Evolutionary conservation across 2,888 invertebrate genomes (phyloP), one percentile per base, ranked within the genome.

Genomic region (Branchinecta sandiegonensis): DNA sequence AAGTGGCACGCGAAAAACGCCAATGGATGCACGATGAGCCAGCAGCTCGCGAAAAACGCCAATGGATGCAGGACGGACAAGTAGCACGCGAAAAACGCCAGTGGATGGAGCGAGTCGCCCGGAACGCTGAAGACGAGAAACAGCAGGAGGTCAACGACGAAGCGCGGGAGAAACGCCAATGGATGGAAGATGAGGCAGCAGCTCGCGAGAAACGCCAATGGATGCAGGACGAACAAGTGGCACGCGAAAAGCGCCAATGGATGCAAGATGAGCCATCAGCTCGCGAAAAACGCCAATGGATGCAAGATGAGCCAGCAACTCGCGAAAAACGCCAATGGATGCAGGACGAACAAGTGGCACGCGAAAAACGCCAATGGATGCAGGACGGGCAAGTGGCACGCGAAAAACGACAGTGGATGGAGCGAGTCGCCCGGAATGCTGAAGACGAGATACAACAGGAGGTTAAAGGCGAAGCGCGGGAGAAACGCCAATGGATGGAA

Each of bases 231-330:
- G 56, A 10, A 8, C 37, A 4, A 4, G 14, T 10, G 1, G n/a
- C 56, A 9, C 56, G 56, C 56, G 56, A 56, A 56, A 56, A 56
- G 9, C 56, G 56, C 17, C 56, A 56, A 56, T 56, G 56, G 56
- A 56, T 14, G n/a, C 23, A 23, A 4, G 56, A 56, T 8, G 7
- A 56, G 8, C n/a, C 6, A 14, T 6, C 8, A 56, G n/a, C 56
- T 8, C 56, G 56, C 14, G 56, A 56, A 56, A 56, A 56, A 14
- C 56, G 56, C 14, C 56, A 56, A 56, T 47, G 23, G 56, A 56
- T 13, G n/a, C 56, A 56, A 8, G 56, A 56, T n/a, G 8, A 56
- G 9, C 56, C n/a, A 6, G n/a, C 14, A 14, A 8, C 56, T 9
- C 56, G 56, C n/a, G 23, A 23, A 23, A n/a, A n/a, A n/a, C 56